Percentiles rank a stretch among this genome's conserved stretches.
phyloP scores from a whole-genome alignment of 2,888 invertebrate species.

The Hydraecia micacea region DNA sequence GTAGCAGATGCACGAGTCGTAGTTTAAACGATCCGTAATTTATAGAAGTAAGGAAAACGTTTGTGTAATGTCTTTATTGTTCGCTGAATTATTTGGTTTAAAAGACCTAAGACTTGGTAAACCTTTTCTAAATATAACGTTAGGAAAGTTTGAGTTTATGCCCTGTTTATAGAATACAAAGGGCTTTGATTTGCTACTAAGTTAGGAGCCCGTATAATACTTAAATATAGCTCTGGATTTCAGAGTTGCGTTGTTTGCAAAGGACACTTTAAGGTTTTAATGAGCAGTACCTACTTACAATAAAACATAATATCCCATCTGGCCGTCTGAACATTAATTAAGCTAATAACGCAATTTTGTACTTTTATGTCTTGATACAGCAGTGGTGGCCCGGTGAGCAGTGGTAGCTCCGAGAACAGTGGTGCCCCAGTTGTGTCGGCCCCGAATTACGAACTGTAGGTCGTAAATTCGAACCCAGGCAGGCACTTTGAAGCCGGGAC shows the following conservation, averaged over 20 bases:
- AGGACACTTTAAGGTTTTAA: background rate
- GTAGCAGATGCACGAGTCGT: slow-evolving; percentile 29
- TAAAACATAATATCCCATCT: background rate
- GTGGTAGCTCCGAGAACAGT: background rate
- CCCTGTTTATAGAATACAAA: background rate
- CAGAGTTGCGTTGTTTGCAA: background rate
- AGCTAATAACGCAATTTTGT: background rate
- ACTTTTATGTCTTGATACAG: background rate
- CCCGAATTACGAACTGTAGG: no score
- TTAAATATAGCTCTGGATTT: no score
- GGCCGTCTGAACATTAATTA: background rate
- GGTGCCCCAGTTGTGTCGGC: background rate
- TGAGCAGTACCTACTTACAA: background rate
- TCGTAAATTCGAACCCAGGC: background rate
- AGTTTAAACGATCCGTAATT: slow-evolving; percentile 35
- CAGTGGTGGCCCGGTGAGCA: background rate
- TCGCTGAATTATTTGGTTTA: slow-evolving; percentile 3
- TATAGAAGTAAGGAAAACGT: slow-evolving; percentile 19
- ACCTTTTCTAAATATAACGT: background rate
- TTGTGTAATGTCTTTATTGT: slow-evolving; percentile 14
- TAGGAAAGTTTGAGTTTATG: background rate
- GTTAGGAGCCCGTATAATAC: background rate
- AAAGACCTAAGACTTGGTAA: background rate
- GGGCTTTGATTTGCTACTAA: background rate
- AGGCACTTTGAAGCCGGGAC: background rate